Percentiles rank a stretch among this genome's conserved stretches.
Conservation (phyloP, 2,797 vertebrate genomes). For the Poecilia velifera region DNA sequence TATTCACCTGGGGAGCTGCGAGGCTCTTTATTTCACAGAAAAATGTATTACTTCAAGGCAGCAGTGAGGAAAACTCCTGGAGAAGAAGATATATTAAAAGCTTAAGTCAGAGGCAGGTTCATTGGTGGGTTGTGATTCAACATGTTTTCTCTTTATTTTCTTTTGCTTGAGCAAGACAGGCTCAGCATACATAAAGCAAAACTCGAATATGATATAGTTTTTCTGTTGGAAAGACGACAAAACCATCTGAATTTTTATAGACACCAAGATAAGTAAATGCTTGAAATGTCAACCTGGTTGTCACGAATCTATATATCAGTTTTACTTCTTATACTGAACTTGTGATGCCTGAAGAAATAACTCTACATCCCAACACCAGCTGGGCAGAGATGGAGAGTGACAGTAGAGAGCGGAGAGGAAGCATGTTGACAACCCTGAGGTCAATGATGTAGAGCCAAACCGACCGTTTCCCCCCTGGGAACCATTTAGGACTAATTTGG, state of each 20-base stretch:
- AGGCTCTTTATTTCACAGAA: constrained; percentile 46
- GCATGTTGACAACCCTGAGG: constrained; percentile 40
- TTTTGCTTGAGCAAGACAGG: constrained; percentile 9
- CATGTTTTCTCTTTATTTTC: constrained; percentile 2
- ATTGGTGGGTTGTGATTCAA: constrained; percentile 40
- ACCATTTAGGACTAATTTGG: constrained; percentile 54
- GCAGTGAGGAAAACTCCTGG: constrained; percentile 25
- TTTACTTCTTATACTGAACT: background rate
- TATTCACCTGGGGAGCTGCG: constrained; percentile 8
- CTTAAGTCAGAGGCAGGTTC: constrained; percentile 27
- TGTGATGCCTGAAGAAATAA: constrained; percentile 1
- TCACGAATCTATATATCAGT: background rate
- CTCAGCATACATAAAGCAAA: background rate
- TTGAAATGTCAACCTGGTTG: background rate
- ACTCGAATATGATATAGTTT: background rate
- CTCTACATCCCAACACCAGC: constrained; percentile 19
- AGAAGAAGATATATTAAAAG: constrained; percentile 19
- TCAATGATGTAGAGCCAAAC: constrained; percentile 46
- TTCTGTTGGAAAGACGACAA: constrained; percentile 6
- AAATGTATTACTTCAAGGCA: constrained; percentile 31
- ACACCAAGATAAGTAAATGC: background rate
- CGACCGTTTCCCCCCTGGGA: constrained; percentile 32
- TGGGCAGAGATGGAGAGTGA: constrained; percentile 32
- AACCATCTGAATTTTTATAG: background rate
- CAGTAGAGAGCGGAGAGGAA: constrained; percentile 19